Evolutionary conservation across 2,113 vertebrate species (phyloP), one percentile per base, ranked within the genome.

Genomic region (Lagopus muta): DNA sequence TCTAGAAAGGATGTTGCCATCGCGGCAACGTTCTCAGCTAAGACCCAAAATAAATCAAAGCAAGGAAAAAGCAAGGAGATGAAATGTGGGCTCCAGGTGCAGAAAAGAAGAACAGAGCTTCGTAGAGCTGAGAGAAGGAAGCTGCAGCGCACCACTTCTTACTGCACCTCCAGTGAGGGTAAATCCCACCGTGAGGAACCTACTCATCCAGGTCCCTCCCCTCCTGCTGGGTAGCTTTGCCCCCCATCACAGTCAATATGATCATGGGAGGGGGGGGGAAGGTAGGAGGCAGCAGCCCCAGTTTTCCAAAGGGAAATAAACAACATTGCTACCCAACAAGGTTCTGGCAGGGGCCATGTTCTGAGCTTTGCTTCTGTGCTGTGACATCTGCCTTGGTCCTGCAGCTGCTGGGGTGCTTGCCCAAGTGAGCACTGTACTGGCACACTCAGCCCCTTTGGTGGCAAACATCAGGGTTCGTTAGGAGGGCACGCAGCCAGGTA

Each of bases 311-410:
- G 25, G 18, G 32, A 47, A 42, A 30, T 2, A 0, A 2, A 4
- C 22, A 72, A 13, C 52, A 66, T 36, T 47, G 8, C 24, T 27
- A 0, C 11, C 40, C 54, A 66, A 19, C 0, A 0, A 72, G 34
- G 4, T 24, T 10, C 7, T 36, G 32, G 30, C 34, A 12, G 30
- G 14, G 5, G 1, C 38, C 40, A 58, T 0, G 20, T 42, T 25
- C 62, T 78, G 58, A 18, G n/a, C 11, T 57, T 6, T 22, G 36
- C 50, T 42, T 25, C 58, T 78, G 54, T 16, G 30, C 13, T 61
- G 11, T 1, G 25, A 9, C 0, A 0, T 8, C 18, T 77, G 12
- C n/a, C 11, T 67, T 1, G 0, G 25, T 20, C 42, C 36, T 52
- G 52, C 17, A 52, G n/a, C 15, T 81, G 43, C 55, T 45, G 18